phyloP scores from a whole-genome alignment of 2,888 invertebrate genomes.

The Nasonia oneida region DNA sequence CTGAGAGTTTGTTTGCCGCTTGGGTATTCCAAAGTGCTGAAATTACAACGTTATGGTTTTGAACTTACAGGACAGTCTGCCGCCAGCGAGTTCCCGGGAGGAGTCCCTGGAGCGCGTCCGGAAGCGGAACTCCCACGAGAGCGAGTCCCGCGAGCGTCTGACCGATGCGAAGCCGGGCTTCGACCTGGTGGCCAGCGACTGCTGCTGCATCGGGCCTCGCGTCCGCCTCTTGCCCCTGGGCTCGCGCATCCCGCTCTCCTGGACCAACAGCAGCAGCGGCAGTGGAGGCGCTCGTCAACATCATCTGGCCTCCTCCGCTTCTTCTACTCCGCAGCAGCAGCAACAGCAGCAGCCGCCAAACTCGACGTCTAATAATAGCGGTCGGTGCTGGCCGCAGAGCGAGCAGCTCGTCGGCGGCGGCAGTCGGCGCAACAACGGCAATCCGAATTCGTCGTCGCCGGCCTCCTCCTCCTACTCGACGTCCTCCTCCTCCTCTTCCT shows the following conservation, averaged over 20 bases:
- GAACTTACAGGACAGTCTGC: conserved; percentile 71
- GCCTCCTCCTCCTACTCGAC: conserved; percentile 64
- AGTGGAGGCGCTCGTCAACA: conserved; percentile 7
- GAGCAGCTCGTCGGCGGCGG: neutral
- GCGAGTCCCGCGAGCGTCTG: conserved; percentile 72
- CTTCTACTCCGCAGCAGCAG: conserved; percentile 32
- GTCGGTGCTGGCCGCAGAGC: conserved; percentile 72
- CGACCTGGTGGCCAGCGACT: conserved; percentile 69
- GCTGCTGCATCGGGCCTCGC: conserved; percentile 76
- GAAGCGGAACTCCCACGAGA: conserved; percentile 69
- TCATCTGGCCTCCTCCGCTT: conserved; percentile 55
- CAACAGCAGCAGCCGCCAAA: conserved; percentile 68
- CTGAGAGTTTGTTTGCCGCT: neutral
- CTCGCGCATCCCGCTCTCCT: conserved; percentile 59
- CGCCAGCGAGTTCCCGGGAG: conserved; percentile 67
- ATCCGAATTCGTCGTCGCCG: conserved; percentile 61
- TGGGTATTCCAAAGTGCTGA: too few relatives aligned
- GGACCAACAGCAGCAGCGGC: conserved; percentile 55
- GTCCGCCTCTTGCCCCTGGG: conserved; percentile 63
- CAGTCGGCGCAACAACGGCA: conserved; percentile 9
- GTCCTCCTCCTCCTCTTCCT: conserved; percentile 63
- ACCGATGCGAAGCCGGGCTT: conserved; percentile 62
- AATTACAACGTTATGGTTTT: neutral
- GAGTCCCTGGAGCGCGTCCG: conserved; percentile 67
- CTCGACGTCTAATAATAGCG: conserved; percentile 75